Conservation (phyloP, 2,113 vertebrate species). For the Trogon surrucura region DNA sequence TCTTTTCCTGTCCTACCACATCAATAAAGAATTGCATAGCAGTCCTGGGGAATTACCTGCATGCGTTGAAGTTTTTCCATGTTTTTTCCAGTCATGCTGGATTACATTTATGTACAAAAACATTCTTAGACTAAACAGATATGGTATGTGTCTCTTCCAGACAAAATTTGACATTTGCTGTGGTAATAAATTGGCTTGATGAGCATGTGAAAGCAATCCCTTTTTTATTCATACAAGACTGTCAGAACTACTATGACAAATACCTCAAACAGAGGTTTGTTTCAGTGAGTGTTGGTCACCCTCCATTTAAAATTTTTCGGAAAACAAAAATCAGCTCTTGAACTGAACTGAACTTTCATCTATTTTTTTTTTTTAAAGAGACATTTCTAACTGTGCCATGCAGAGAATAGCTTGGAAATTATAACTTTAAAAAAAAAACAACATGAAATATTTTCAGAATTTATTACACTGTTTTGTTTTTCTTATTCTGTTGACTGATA, state of each 20-base stretch:
- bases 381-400: neutral
- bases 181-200: neutral
- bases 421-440: neutral
- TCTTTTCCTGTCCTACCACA: neutral
- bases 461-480: neutral
- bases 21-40: neutral
- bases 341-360: neutral
- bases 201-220: neutral
- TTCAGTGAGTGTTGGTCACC: neutral
- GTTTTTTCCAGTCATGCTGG: neutral
- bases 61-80: neutral
- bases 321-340: neutral
- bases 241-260: neutral
- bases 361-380: neutral
- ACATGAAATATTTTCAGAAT: neutral
- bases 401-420: neutral
- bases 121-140: neutral
- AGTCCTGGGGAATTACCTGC: neutral
- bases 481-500: neutral
- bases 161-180: neutral
- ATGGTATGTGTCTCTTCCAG: neutral
- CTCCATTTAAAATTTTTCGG: neutral
- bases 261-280: neutral
- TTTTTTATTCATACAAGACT: neutral
- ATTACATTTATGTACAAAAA: neutral